A percentile compares a stretch with the other conserved stretches of the same genome.
These are phyloP conservation scores for Capitulum mitella DNA, from an alignment of 2,888 invertebrate species.

Conservation along the genomic window DNA sequence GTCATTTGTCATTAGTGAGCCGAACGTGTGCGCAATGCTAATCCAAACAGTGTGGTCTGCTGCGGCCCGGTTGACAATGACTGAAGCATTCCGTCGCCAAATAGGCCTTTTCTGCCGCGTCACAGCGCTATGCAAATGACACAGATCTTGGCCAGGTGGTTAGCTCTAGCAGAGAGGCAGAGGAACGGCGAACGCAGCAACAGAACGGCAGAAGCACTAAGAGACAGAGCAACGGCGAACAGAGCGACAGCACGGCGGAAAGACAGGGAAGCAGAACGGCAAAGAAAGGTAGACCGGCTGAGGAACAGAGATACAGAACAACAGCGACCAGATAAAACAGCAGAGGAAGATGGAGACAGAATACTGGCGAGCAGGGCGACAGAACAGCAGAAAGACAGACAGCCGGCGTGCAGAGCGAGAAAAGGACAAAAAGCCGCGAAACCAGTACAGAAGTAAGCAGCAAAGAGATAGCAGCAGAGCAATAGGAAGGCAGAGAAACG, in stretches of 20 bases:
- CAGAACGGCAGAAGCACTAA: not conserved
- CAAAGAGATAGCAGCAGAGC: too few relatives aligned
- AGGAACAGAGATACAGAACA: not conserved
- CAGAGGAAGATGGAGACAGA: too few relatives aligned
- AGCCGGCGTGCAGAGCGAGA: too few relatives aligned
- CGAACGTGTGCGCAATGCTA: conserved; percentile 14
- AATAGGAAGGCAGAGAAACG: too few relatives aligned
- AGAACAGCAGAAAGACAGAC: not conserved
- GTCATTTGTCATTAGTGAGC: not conserved
- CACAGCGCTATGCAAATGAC: conserved; percentile 19
- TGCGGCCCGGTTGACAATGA: conserved; percentile 14
- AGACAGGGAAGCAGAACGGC: too few relatives aligned
- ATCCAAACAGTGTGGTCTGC: not conserved
- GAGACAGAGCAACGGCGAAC: not conserved
- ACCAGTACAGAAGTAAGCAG: too few relatives aligned
- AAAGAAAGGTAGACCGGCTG: not conserved
- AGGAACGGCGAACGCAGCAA: not conserved
- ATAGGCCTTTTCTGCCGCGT: conserved; percentile 3
- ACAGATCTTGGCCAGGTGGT: not conserved
- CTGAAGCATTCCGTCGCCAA: conserved; percentile 21
- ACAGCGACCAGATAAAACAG: too few relatives aligned
- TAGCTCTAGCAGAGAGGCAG: not conserved
- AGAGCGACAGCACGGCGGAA: too few relatives aligned
- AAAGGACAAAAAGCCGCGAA: too few relatives aligned
- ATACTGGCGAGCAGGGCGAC: too few relatives aligned